phyloP scores from a whole-genome alignment of 2,888 invertebrate species.

The Erebia palarica region DNA sequence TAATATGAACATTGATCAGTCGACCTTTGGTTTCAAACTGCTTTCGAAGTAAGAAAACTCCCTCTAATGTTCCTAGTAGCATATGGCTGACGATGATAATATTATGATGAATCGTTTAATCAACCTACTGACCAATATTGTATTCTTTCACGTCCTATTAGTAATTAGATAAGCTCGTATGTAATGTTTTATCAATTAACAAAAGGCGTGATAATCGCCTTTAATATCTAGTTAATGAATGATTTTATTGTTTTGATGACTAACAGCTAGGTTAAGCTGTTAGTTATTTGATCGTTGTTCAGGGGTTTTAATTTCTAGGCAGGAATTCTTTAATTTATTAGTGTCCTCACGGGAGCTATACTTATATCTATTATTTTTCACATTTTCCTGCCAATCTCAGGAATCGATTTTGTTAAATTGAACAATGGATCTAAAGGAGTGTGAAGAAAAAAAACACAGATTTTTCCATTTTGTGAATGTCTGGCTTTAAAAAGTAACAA shows the following conservation, averaged over 20 bases:
- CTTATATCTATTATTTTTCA: too few relatives aligned
- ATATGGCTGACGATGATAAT: neutral
- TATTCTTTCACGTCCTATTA: neutral
- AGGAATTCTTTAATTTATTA: too few relatives aligned
- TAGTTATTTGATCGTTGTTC: neutral
- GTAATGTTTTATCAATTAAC: neutral
- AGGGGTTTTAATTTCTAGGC: too few relatives aligned
- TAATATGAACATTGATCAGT: neutral
- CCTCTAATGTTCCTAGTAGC: neutral
- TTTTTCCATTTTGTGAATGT: too few relatives aligned
- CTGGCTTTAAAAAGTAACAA: too few relatives aligned
- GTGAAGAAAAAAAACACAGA: neutral
- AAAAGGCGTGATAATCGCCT: neutral
- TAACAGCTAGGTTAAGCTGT: neutral
- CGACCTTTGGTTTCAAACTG: neutral
- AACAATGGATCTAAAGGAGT: neutral
- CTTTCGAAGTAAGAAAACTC: neutral
- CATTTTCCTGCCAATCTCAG: too few relatives aligned
- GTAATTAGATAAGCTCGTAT: neutral
- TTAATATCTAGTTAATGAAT: too few relatives aligned
- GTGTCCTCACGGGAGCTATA: too few relatives aligned
- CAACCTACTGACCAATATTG: conserved; percentile 12
- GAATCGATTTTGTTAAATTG: neutral
- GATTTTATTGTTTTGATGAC: neutral
- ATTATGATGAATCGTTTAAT: neutral